Conservation (phyloP, 35 echinoderm and acorn worm species). For the Antedon bifida region DNA sequence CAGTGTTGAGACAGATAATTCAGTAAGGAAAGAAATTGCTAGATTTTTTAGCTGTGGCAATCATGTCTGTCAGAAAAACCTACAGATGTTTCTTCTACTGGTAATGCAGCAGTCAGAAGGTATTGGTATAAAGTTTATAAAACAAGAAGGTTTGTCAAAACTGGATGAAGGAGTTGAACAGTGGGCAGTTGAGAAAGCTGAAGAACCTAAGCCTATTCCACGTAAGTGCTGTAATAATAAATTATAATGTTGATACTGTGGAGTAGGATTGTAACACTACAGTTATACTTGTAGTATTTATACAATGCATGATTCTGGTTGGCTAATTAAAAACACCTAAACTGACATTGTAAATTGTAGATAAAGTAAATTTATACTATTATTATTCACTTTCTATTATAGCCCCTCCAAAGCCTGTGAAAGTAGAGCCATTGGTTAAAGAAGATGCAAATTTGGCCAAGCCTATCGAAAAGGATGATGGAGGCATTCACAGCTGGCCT, state of each 20-base stretch:
- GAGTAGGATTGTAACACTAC: too few species aligned
- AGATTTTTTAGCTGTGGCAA: background rate
- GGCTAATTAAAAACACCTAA: too few species aligned
- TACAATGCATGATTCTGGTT: too few species aligned
- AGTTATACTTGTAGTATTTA: too few species aligned
- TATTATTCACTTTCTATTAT: too few species aligned
- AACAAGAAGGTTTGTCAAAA: background rate
- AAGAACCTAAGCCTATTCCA: background rate
- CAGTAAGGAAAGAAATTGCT: background rate
- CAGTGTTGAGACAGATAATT: background rate
- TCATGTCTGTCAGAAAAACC: background rate
- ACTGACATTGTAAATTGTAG: too few species aligned
- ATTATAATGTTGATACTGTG: too few species aligned
- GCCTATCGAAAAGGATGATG: background rate
- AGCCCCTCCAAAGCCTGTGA: too few species aligned
- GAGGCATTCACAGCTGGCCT: slow-evolving; percentile 18
- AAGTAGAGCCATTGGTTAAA: background rate
- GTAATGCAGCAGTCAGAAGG: background rate
- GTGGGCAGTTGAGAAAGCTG: slow-evolving; percentile 2
- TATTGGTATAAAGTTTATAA: background rate
- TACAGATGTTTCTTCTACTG: background rate
- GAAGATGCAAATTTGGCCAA: background rate
- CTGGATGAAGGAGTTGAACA: background rate
- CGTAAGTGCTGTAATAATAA: background rate
- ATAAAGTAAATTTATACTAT: too few species aligned